Evolutionary conservation across 2,888 invertebrate genomes (phyloP), one percentile per base, ranked within the genome.

Genomic region (Hedya salicella): DNA sequence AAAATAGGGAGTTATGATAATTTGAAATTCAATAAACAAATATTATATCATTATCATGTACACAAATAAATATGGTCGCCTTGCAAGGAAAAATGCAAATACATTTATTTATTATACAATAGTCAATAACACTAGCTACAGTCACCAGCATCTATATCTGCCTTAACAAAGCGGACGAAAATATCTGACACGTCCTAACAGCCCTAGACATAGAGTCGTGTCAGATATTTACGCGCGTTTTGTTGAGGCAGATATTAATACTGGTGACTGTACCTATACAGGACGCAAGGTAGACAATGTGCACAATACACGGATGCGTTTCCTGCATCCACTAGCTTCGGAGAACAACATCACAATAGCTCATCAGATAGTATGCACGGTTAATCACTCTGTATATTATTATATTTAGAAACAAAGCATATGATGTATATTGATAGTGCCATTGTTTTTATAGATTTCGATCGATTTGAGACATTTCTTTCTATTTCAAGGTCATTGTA

Each of bases 261-360:
- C n/a, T n/a, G n/a, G n/a, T n/a, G n/a, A n/a, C n/a, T n/a, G n/a
- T n/a, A n/a, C n/a, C n/a, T n/a, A n/a, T n/a, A n/a, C 65, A 65
- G 65, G 65, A 65, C 53, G 52, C 65, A 65, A 59, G n/a, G 52
- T 14, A 52, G 65, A 59, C 65, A 39, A 49, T 42, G n/a, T 65
- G 44, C 39, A 53, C 65, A 46, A 65, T 62, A 62, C 62, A 39
- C 65, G 59, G 59, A 65, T 52, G 59, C 65, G 46, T 65, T 60
- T 65, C 65, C 65, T 65, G 65, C 65, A 60, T 59, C 36, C 52
- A 52, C 42, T 21, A 40, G 32, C 50, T 65, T 60, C 65, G 59
- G 52, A 53, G 52, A 60, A 65, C 59, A 60, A 65, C 25, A 44
- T 62, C 46, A 62, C 36, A 53, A 62, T 53, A 56, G 56, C 5